Evolutionary conservation across 2,888 invertebrate species (phyloP), one percentile per base, ranked within the genome.

Genomic region (Pandemis corylana): DNA sequence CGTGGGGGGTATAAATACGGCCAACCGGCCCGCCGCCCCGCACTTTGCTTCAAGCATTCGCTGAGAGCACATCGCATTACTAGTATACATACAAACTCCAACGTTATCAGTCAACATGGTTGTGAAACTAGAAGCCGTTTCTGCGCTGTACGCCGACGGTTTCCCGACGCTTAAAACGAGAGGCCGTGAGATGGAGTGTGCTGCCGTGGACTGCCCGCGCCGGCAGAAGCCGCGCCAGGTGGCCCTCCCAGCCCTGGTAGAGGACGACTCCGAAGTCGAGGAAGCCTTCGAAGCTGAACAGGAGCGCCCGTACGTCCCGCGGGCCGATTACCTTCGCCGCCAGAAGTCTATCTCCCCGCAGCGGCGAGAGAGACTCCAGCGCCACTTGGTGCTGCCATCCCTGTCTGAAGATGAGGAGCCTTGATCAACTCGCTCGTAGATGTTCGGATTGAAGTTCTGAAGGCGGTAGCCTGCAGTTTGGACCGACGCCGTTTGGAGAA

Each of bases 341-440:
- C 94, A 93, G 87, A 92, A 92, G 81, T 92, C 93, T 3, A 82
- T 91, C 73, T 93, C 93, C 0, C 92, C 94, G 6, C 92, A 89
- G 76, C 85, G 92, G 7, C 86, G 91, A 9, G 89, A 92, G 84
- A 89, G 87, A 77, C 84, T 92, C 78, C 87, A 90, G 67, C 90
- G 93, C 28, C 90, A 90, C 42, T 81, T 93, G 59, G 93, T 89
- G 7, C 88, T 94, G 77, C 94, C 94, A 0, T 94, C 94, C 13
- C 86, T 94, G 10, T 94, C 94, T 5, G 94, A 94, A 75, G 94
- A 94, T 42, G 94, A 94, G 81, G 94, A 94, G 85, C 94, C 94
- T 83, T 94, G 94, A 94, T 86, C 84, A 72, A 67, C 65, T 76
- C 53, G 78, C 77, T 59, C 77, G 46, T 20, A 67, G 73, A 77